Evolutionary conservation across 2,888 invertebrate genomes (phyloP), one percentile per base, ranked within the genome.

Genomic region (Drepanosiphum platanoidis): DNA sequence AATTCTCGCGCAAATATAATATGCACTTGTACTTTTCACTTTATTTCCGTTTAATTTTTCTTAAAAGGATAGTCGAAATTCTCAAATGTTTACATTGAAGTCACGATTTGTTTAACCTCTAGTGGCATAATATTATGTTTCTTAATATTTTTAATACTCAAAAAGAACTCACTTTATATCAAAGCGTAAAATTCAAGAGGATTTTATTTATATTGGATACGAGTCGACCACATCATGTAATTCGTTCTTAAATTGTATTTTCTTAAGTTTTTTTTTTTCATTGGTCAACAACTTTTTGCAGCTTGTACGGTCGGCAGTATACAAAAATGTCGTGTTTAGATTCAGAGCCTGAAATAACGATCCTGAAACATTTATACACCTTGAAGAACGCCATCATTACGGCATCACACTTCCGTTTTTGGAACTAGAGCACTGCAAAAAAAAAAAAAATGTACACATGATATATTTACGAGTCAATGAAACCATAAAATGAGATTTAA

Each of bases 381-480:
- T 42, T 78, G 18, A 64, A 66, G 27, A 34, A 68, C 46, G 46
- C 30, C 18, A 64, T n/a, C 34, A 52, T 52, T 22, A 52, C 3
- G n/a, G 52, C 52, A 52, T 46, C 52, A 52, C 52, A 66, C 66
- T 79, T 79, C 46, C 66, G 46, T 68, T 79, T 79, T 79, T 68
- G 34, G 34, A 79, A 68, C n/a, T 52, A 46, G n/a, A 68, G 22
- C 46, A 68, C 46, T 46, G 39, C 30, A 5, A 64, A 66, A 46
- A 42, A 42, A 8, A 36, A 36, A 36, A n/a, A 46, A 46, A 58
- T 34, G 42, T 46, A n/a, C n/a, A 79, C 32, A 66, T 66, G 66
- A 66, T 66, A 46, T 79, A 79, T 71, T 71, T 58, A 71, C n/a
- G 71, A 82, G 81, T 39, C 27, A 72, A 72, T 72, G 81, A 82